phyloP scores from a whole-genome alignment of 2,113 vertebrate species.

The Mirounga angustirostris region DNA sequence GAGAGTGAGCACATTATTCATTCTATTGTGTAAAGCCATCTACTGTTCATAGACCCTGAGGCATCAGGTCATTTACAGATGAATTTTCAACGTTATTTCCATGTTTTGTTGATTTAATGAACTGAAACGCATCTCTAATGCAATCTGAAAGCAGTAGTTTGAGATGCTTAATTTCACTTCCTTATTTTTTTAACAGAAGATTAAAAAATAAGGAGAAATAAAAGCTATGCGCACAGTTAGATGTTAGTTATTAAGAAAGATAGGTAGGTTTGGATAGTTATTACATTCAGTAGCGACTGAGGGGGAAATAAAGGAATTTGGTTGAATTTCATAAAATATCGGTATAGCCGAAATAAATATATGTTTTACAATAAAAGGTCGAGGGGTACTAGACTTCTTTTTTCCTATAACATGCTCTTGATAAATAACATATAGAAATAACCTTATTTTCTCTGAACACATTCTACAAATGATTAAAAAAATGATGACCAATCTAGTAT shows the following conservation, averaged over 20 bases:
- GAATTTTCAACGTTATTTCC: constrained; percentile 69
- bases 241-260: constrained; percentile 41
- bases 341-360: neutral
- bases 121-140: constrained; percentile 51
- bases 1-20: constrained; percentile 52
- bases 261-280: constrained; percentile 38
- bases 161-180: constrained; percentile 57
- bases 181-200: constrained; percentile 5
- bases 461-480: constrained; percentile 2
- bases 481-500: neutral
- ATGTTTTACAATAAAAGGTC: neutral
- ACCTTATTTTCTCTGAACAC: constrained; percentile 31
- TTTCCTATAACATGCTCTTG: neutral
- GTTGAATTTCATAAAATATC: constrained; percentile 41
- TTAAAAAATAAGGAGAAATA: constrained; percentile 62
- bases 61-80: constrained; percentile 24
- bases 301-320: neutral
- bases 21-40: constrained; percentile 56
- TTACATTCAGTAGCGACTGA: neutral
- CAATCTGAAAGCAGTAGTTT: constrained; percentile 27
- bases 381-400: neutral
- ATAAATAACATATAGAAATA: constrained; percentile 56
- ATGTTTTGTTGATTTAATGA: constrained; percentile 70
- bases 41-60: constrained; percentile 38
- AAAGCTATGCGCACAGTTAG: constrained; percentile 9